Conservation (phyloP, 2,888 invertebrate species). For the Augiades crinisus region DNA sequence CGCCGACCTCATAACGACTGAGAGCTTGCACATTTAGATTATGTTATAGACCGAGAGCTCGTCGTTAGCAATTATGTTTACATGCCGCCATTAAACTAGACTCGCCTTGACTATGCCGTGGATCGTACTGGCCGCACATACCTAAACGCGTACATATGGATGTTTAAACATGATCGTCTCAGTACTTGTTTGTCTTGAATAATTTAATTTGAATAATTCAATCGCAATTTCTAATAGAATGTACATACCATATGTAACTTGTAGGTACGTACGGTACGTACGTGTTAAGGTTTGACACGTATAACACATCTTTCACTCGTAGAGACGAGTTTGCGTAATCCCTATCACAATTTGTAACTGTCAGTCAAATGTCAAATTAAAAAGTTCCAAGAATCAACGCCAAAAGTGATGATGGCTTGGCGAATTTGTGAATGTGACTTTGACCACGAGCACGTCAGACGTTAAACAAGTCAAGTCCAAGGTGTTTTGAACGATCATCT, state of each 20-base stretch:
- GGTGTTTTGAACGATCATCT: conserved; percentile 52
- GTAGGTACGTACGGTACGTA: neutral
- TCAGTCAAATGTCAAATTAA: neutral
- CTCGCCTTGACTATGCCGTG: conserved; percentile 30
- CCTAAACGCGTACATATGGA: conserved; percentile 3
- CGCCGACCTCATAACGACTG: conserved; percentile 52
- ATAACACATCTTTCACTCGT: conserved; percentile 8
- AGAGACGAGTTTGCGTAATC: neutral
- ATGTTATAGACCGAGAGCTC: conserved; percentile 40
- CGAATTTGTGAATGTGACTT: conserved; percentile 14
- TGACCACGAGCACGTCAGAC: conserved; percentile 30
- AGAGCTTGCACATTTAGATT: conserved; percentile 55
- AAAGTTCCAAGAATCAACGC: conserved; percentile 2
- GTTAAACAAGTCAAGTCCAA: too few species aligned
- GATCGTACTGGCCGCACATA: conserved; percentile 14
- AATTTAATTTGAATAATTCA: conserved; percentile 29
- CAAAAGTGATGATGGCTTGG: neutral
- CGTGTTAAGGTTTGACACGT: too few species aligned
- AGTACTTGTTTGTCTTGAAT: conserved; percentile 30
- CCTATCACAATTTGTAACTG: neutral
- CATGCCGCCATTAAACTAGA: conserved; percentile 35
- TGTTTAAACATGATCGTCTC: conserved; percentile 20
- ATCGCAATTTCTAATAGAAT: conserved; percentile 25
- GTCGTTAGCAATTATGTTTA: conserved; percentile 39
- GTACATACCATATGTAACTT: neutral